phyloP scores from a whole-genome alignment of 2,113 vertebrate species.

The Oncorhynchus tshawytscha region DNA sequence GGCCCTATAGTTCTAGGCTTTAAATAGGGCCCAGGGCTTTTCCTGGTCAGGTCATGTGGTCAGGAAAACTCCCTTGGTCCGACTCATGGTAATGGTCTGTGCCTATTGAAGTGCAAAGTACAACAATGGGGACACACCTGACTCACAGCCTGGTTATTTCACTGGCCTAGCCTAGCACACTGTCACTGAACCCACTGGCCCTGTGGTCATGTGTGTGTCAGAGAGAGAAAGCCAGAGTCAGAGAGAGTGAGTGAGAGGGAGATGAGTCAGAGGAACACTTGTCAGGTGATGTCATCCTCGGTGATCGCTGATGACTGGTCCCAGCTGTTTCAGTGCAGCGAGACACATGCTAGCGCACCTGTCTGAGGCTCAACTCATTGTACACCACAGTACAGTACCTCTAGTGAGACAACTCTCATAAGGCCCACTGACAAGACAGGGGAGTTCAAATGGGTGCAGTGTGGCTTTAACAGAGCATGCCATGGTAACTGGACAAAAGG shows the following conservation, averaged over 20 bases:
- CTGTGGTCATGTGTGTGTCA: constrained; percentile 4
- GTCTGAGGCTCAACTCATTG: constrained; percentile 42
- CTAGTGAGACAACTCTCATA: too few relatives aligned
- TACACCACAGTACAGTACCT: too few relatives aligned
- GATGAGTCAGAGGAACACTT: constrained; percentile 73
- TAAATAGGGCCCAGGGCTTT: too few relatives aligned
- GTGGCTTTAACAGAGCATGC: too few relatives aligned
- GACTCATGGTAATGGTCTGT: too few relatives aligned
- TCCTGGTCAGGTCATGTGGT: too few relatives aligned
- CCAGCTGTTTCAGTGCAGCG: constrained; percentile 64
- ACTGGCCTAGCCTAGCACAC: too few relatives aligned
- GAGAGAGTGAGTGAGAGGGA: constrained; percentile 42
- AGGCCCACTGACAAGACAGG: too few relatives aligned
- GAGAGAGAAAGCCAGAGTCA: constrained; percentile 61
- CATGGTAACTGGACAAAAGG: too few relatives aligned
- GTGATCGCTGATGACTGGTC: constrained; percentile 66
- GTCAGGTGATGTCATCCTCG: constrained; percentile 72
- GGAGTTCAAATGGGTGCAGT: too few relatives aligned
- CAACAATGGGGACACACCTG: not conserved
- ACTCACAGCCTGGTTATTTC: not conserved
- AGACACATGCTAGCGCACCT: constrained; percentile 63
- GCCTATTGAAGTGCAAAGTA: not conserved
- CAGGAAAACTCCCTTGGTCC: too few relatives aligned
- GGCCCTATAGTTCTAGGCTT: too few relatives aligned
- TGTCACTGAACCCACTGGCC: constrained; percentile 20